Conservation (phyloP, 1,140 invertebrate species). For the Drosophila burlai region DNA sequence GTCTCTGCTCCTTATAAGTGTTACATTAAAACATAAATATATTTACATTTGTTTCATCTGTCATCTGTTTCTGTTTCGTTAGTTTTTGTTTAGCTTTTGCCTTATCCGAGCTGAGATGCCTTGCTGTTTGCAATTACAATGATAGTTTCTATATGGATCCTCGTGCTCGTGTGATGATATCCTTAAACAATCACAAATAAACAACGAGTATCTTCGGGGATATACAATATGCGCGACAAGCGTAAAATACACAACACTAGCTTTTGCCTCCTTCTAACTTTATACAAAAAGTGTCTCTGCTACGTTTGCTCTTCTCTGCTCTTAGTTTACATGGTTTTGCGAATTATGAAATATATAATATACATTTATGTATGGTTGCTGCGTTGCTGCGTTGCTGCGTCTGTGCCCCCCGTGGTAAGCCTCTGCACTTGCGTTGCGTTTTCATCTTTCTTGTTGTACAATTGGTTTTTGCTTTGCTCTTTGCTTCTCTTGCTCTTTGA, state of each 20-base stretch:
- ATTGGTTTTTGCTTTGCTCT: constrained; percentile 32
- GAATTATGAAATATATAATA: constrained; percentile 48
- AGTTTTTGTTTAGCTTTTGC: constrained; percentile 23
- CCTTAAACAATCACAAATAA: constrained; percentile 59
- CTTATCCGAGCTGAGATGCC: constrained; percentile 39
- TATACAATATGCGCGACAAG: constrained; percentile 50
- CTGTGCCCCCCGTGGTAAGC: constrained; percentile 42
- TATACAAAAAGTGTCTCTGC: constrained; percentile 64
- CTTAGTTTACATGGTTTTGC: constrained; percentile 56
- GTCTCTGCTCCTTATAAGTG: constrained; percentile 36
- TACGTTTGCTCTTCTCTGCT: constrained; percentile 26
- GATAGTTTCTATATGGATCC: constrained; percentile 41
- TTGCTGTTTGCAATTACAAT: constrained; percentile 56
- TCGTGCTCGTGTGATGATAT: constrained; percentile 51
- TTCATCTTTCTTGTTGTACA: constrained; percentile 30
- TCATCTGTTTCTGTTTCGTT: constrained; percentile 19
- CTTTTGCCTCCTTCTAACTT: constrained; percentile 35
- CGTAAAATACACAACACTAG: constrained; percentile 73
- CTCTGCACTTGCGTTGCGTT: constrained; percentile 46
- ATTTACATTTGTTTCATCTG: constrained; percentile 43
- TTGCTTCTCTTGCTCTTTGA: constrained; percentile 14
- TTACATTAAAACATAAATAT: constrained; percentile 72
- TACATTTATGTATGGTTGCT: constrained; percentile 43
- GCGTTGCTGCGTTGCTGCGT: constrained; percentile 29
- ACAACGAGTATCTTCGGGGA: constrained; percentile 59